Percentiles rank a stretch among this genome's conserved stretches.
Evolutionary conservation across 30 jellyfish, hydroid and myxozoan genomes (phyloP).

Genomic region (Phacellophora camtschatica): DNA sequence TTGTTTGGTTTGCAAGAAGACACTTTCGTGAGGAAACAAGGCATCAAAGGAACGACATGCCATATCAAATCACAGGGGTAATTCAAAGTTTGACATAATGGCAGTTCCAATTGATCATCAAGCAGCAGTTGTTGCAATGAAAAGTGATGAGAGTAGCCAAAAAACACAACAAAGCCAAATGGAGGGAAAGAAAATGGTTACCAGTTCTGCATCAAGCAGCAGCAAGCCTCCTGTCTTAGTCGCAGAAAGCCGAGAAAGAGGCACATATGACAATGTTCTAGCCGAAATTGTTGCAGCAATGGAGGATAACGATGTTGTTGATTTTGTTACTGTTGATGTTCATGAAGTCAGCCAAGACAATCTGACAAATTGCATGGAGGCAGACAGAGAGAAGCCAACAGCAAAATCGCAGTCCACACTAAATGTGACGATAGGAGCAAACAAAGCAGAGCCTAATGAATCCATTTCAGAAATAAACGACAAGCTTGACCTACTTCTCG

Average conservation of each 20-base stretch:
- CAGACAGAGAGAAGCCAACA: constrained; percentile 5
- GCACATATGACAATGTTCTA: not conserved
- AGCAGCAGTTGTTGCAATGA: constrained; percentile 32
- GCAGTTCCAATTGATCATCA: constrained; percentile 7
- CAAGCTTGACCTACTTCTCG: not conserved
- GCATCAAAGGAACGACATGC: constrained; percentile 25
- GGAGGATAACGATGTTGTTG: not conserved
- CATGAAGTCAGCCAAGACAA: not conserved
- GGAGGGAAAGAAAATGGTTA: not conserved
- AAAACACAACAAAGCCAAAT: not conserved
- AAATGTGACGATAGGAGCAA: not conserved
- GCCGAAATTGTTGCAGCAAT: not conserved
- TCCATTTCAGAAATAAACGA: constrained; percentile 3
- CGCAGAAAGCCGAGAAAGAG: not conserved
- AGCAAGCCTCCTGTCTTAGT: not conserved
- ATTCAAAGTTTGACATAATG: not conserved
- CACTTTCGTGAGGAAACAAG: constrained; percentile 28
- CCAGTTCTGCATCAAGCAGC: not conserved
- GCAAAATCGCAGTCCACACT: constrained; percentile 14
- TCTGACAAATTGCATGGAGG: not conserved
- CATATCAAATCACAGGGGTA: constrained; percentile 16
- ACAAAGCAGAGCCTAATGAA: not conserved
- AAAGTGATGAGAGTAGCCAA: not conserved
- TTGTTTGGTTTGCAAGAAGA: constrained; percentile 25
- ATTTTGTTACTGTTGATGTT: not conserved